phyloP scores from a whole-genome alignment of 2,888 invertebrate species.

The Dilophus febrilis region DNA sequence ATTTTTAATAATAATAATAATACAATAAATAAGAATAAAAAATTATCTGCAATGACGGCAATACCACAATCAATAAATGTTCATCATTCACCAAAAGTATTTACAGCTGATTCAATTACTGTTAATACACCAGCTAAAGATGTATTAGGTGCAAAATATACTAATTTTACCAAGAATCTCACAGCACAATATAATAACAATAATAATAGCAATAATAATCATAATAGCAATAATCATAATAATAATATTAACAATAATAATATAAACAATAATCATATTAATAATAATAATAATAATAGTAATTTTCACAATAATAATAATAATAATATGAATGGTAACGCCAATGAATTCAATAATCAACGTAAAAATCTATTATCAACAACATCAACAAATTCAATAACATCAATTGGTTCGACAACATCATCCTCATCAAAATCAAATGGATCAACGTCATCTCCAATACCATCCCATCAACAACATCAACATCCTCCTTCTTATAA shows the following conservation, averaged over 20 bases:
- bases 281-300: constrained; percentile 16
- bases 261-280: constrained; percentile 2
- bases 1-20: constrained; percentile 2
- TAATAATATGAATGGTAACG: constrained; percentile 9
- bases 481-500: constrained; percentile 2
- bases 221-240: constrained; percentile 15
- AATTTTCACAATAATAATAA: constrained; percentile 18
- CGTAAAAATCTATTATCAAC: constrained; percentile 18
- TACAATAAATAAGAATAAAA: constrained; percentile 33
- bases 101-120: constrained; percentile 58
- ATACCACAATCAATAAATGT: constrained; percentile 14
- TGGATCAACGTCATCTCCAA: background rate
- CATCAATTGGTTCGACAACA: constrained; percentile 1
- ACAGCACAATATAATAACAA: constrained; percentile 31
- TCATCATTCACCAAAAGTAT: constrained; percentile 53
- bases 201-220: constrained; percentile 22
- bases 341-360: constrained; percentile 16
- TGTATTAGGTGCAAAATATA: constrained; percentile 49
- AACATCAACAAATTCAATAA: no score
- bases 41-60: constrained; percentile 14
- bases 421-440: background rate
- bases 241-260: background rate
- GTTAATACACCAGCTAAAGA: constrained; percentile 70
- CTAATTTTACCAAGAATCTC: constrained; percentile 42
- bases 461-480: background rate